These are phyloP conservation scores for Styela clava DNA, from an alignment of 23 tunicate genomes.

Conservation along the genomic window DNA sequence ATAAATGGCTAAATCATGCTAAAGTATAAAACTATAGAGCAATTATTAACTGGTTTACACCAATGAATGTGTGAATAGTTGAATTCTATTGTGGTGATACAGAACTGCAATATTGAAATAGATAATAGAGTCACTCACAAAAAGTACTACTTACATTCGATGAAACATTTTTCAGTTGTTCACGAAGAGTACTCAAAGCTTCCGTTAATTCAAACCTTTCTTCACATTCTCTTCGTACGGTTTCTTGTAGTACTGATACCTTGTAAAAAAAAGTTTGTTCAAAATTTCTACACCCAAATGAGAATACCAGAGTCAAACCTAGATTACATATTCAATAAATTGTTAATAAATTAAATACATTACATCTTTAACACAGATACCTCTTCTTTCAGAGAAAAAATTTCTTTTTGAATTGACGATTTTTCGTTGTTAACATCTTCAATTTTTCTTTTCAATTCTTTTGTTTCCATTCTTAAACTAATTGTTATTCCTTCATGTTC, in stretches of 20 bases:
- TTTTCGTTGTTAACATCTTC: conserved; percentile 33
- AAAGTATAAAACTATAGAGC: too few relatives aligned
- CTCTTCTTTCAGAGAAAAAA: conserved; percentile 47
- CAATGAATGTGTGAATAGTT: too few relatives aligned
- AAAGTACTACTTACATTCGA: neutral
- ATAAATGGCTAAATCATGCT: too few relatives aligned
- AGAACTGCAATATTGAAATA: too few relatives aligned
- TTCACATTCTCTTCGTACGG: conserved; percentile 91
- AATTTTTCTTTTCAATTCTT: conserved; percentile 31
- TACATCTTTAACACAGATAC: neutral
- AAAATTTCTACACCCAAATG: neutral
- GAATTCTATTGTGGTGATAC: too few relatives aligned
- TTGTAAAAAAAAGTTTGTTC: conserved; percentile 27
- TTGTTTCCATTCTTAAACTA: conserved; percentile 27
- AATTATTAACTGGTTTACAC: too few relatives aligned
- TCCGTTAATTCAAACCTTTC: conserved; percentile 87
- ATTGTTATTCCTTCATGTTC: conserved; percentile 53
- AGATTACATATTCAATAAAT: neutral
- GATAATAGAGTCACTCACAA: too few relatives aligned
- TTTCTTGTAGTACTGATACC: conserved; percentile 54
- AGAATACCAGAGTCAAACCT: neutral
- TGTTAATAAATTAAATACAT: neutral
- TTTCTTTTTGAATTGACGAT: conserved; percentile 28
- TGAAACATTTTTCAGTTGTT: conserved; percentile 34
- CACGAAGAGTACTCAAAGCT: conserved; percentile 58